Evolutionary conservation across 2,797 vertebrate genomes (phyloP), one percentile per base, ranked within the genome.

Genomic region (Limosa lapponica): DNA sequence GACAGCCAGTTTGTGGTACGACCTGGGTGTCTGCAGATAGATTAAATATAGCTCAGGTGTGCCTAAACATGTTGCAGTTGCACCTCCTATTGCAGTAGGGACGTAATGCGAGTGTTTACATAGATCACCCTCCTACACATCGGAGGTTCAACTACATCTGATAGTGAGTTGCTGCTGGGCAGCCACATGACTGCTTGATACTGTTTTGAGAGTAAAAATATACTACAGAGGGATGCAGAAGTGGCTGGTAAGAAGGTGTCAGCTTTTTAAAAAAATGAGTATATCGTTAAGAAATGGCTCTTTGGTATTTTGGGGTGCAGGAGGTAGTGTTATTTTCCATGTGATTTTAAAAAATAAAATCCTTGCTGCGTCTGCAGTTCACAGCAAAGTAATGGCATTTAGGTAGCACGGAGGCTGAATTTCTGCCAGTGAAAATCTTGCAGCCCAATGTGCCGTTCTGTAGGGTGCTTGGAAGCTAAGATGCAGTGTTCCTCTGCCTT

Each of bases 361-460:
- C 79, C 61, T 44, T 80, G 71, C 69, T 87, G 34, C 51, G 83
- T 83, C 82, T 96, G 81, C 54, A 64, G 57, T 64, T 87, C 44
- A 8, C 64, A 82, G 92, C 8, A 13, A 89, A 95, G 82, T 80
- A 84, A 77, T 96, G 93, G 93, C 81, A 93, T 94, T 95, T 94
- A 82, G 90, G 84, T 94, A 73, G 82, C 87, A 73, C 10, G 13
- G 83, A 94, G 89, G 75, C 94, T 91, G 92, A 97, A 91, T 95
- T 97, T 79, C 78, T 96, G 75, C 95, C 74, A 65, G 36, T 92
- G 90, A 24, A 96, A 95, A 90, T 82, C 81, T 95, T 92, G 62
- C 74, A 82, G 95, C 91, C 94, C 91, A 43, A 94, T 36, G 72
- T 94, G 65, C 75, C 14, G 3, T 62, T 34, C 88, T n/a, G 5